Evolutionary conservation across 2,797 vertebrate genomes (phyloP).

Genomic region (Oreochromis mossambicus): DNA sequence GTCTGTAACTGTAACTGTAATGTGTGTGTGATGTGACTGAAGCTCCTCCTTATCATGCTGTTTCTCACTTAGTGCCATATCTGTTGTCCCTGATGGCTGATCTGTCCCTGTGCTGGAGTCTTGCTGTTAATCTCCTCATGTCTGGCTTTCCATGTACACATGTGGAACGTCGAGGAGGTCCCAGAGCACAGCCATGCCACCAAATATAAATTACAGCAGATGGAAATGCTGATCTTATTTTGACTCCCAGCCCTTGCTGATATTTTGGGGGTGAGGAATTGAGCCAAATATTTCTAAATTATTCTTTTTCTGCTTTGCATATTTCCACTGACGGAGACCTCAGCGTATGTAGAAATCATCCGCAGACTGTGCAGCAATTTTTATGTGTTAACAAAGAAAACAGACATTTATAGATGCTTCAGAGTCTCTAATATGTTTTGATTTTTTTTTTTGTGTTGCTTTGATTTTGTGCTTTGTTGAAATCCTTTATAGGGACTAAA

Average conservation of each 20-base stretch:
- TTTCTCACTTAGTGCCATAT: neutral
- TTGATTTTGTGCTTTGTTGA: neutral
- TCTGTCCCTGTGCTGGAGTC: neutral
- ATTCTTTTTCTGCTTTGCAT: neutral
- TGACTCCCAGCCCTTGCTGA: neutral
- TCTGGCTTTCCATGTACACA: neutral
- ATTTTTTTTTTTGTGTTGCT: neutral
- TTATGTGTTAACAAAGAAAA: neutral
- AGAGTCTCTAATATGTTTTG: neutral
- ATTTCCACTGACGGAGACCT: neutral
- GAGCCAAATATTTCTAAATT: neutral
- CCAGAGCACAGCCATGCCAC: neutral
- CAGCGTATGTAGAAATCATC: neutral
- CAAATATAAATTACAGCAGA: neutral
- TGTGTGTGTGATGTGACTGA: neutral
- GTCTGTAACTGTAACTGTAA: neutral
- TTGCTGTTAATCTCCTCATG: neutral
- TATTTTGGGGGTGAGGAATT: neutral
- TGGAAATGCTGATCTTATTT: neutral
- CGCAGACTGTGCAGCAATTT: neutral
- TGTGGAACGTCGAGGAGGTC: neutral
- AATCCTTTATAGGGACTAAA: neutral
- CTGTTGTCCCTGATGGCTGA: neutral
- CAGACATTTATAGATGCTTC: neutral
- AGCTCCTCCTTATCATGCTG: neutral